Conservation (phyloP, 2,113 vertebrate genomes). For the Heterocephalus glaber region DNA sequence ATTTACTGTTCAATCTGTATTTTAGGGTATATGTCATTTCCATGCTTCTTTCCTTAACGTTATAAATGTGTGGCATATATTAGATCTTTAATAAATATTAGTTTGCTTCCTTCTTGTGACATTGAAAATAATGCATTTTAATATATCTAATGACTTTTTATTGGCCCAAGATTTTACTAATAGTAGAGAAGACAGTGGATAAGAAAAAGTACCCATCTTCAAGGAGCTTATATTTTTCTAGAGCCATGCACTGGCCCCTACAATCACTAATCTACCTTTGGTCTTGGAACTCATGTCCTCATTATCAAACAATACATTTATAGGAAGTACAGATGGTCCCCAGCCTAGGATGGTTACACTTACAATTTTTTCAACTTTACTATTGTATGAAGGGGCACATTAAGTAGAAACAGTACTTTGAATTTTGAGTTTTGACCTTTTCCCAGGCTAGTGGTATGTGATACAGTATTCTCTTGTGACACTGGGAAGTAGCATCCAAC, state of each 20-base stretch:
- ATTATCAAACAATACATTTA: neutral
- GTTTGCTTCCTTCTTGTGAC: conserved; percentile 20
- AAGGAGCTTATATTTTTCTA: neutral
- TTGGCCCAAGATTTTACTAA: neutral
- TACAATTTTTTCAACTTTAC: neutral
- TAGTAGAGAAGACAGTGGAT: neutral
- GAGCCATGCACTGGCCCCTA: neutral
- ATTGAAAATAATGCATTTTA: conserved; percentile 23
- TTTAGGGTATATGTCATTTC: neutral
- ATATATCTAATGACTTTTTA: neutral
- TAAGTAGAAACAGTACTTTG: neutral
- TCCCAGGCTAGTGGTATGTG: neutral
- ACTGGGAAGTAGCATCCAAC: neutral
- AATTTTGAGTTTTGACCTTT: neutral
- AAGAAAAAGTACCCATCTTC: neutral
- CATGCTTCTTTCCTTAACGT: neutral
- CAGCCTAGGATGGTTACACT: neutral
- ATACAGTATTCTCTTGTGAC: no score
- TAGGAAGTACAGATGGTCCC: neutral
- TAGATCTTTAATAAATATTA: neutral
- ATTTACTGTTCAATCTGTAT: neutral
- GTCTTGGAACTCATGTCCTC: neutral
- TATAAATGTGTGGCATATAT: neutral
- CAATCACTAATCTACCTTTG: neutral
- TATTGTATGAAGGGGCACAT: neutral